phyloP scores from a whole-genome alignment of 1,140 invertebrate species.

The Ptiloglossa arizonensis region DNA sequence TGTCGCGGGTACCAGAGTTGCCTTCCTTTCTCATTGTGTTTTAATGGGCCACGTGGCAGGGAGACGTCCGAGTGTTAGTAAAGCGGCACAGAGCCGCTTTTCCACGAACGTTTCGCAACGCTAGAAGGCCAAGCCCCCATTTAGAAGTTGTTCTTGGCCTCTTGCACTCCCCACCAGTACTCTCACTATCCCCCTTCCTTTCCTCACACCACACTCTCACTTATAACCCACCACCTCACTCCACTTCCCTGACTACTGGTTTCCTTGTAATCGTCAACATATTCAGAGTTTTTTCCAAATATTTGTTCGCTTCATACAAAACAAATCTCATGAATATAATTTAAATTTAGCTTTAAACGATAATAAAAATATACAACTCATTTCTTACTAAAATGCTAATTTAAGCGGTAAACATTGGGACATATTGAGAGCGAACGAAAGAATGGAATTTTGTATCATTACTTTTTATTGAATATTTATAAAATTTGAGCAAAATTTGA shows the following conservation, averaged over 20 bases:
- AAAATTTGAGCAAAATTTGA: too few species aligned
- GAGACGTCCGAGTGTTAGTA: constrained; percentile 74
- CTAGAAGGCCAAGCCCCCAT: constrained; percentile 74
- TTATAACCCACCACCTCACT: background rate
- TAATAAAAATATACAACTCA: background rate
- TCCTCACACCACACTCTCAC: background rate
- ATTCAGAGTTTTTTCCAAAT: constrained; percentile 26
- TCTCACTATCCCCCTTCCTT: background rate
- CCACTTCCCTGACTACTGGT: background rate
- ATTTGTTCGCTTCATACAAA: constrained; percentile 2
- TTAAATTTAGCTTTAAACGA: background rate
- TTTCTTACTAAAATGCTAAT: background rate
- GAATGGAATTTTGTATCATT: background rate
- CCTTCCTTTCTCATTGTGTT: constrained; percentile 63
- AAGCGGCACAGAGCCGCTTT: constrained; percentile 76
- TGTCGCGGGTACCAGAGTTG: constrained; percentile 57
- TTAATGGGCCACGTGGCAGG: constrained; percentile 62
- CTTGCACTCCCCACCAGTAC: constrained; percentile 32
- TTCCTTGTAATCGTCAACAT: constrained; percentile 24
- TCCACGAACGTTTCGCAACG: constrained; percentile 78
- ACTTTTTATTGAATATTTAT: too few species aligned
- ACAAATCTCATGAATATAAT: background rate
- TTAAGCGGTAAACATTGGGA: background rate
- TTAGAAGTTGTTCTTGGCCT: constrained; percentile 65
- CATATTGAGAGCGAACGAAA: background rate